Base-by-base conservation (phyloP, 2,888 invertebrate species). In the Siphonodentalium dalli region DNA sequence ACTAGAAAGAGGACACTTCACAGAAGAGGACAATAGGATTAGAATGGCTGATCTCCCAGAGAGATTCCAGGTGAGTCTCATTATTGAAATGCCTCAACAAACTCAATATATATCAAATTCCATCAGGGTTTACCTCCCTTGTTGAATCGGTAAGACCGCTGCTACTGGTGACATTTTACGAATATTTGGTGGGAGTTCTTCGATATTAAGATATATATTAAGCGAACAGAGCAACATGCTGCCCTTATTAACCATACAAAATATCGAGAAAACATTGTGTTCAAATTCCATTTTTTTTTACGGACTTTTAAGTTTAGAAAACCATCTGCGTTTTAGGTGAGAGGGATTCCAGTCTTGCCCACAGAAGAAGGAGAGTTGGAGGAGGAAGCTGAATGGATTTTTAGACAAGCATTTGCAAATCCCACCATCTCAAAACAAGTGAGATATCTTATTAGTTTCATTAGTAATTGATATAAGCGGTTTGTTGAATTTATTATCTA, bases 331-430 rank as follows among this genome's bases (percentile, higher is more conserved):
- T 50, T 50, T 39, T 91, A 95, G 83, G 84, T 95, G 47, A 87
- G 97, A 1, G 89, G 90, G 71, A 88, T 93, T 35, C 93, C 94
- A 0, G 89, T 96, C 3, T 90, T 90, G 0, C 82, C 91, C 18
- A 75, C 82, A 11, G 83, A 83, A 39, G 82, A 83, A 33, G 77
- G 77, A 4, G 98, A 99, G 79, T 78, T 98, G 34, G 91, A 93
- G 46, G 90, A 92, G 48, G 99, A 99, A 80, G 92, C 98, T 0
- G 91, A 94, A 70, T 99, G 99, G 99, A 96, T 99, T 63, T 95
- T 93, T 80, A 91, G 91, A 68, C 91, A 92, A 77, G 96, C 93
- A 0, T 98, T 98, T 84, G 87, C 89, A 65, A 90, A 90, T 66
- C 87, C 89, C 0, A 87, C 91, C 0, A 88, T 94, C 2, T 92